Evolutionary conservation across 2,113 vertebrate species (phyloP).

Genomic region (Vireo altiloquus): DNA sequence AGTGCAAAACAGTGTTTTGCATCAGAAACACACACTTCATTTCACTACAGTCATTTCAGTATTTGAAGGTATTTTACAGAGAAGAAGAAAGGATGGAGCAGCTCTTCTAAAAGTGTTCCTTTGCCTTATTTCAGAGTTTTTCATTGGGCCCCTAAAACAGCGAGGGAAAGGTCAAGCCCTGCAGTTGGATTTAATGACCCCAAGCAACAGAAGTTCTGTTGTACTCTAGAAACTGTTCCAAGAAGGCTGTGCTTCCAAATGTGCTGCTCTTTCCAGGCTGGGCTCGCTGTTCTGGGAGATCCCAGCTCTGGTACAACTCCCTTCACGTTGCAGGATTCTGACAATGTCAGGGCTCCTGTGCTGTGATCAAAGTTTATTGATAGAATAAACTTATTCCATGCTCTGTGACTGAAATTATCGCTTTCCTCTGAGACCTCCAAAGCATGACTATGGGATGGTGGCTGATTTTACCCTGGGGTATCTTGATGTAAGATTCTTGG

Average conservation of each 20-base stretch:
- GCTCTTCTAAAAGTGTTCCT: neutral
- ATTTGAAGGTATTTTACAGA: neutral
- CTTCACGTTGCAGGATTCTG: neutral
- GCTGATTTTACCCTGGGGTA: neutral
- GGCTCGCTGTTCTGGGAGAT: neutral
- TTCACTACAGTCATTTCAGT: neutral
- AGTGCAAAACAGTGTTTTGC: neutral
- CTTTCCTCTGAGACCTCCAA: neutral
- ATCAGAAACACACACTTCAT: neutral
- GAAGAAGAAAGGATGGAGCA: neutral
- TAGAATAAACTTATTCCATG: neutral
- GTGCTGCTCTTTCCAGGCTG: neutral
- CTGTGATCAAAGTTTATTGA: neutral
- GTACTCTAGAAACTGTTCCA: neutral
- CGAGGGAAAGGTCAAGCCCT: neutral
- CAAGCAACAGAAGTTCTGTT: neutral
- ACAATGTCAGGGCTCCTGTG: neutral
- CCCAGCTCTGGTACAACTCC: neutral
- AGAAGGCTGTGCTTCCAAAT: neutral
- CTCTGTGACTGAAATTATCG: neutral
- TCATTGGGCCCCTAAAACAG: neutral
- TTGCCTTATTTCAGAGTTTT: neutral
- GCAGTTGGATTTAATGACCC: neutral
- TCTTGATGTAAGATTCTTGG: neutral
- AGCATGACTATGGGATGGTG: neutral